These are phyloP conservation scores for Melieria omissa DNA, from an alignment of 2,888 invertebrate genomes.

Conservation along the genomic window DNA sequence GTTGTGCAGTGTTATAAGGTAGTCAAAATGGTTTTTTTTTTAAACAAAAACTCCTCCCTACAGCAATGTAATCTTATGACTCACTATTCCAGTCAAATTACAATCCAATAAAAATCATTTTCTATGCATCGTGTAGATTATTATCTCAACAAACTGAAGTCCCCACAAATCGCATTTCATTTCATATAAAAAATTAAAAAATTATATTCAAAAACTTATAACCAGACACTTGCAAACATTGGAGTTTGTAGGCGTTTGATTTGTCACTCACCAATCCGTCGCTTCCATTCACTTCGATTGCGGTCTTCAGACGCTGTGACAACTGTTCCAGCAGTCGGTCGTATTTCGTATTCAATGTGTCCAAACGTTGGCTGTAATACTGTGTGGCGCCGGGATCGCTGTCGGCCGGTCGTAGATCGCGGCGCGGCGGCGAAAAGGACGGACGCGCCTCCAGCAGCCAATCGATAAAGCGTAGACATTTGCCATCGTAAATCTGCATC, in stretches of 20 bases:
- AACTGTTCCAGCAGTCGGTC: constrained; percentile 66
- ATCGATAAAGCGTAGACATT: constrained; percentile 67
- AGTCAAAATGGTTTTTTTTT: too few relatives aligned
- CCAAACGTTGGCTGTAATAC: constrained; percentile 66
- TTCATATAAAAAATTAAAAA: background rate
- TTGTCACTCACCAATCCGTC: constrained; percentile 66
- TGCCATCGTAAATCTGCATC: constrained; percentile 66
- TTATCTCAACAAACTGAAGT: too few relatives aligned
- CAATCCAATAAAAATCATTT: too few relatives aligned
- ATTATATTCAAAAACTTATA: too few relatives aligned
- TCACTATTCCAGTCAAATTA: too few relatives aligned
- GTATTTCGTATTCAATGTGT: constrained; percentile 66
- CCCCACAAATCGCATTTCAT: background rate
- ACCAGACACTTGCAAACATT: too few relatives aligned
- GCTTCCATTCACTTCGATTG: constrained; percentile 67
- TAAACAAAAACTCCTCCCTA: too few relatives aligned
- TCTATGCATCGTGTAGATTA: too few relatives aligned
- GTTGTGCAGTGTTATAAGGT: too few relatives aligned
- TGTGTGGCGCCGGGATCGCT: constrained; percentile 67
- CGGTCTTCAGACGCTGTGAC: constrained; percentile 66
- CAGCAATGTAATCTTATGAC: too few relatives aligned
- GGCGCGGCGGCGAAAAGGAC: constrained; percentile 66
- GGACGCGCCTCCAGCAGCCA: constrained; percentile 67
- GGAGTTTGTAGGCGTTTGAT: too few relatives aligned
- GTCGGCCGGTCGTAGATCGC: constrained; percentile 63